phyloP scores from a whole-genome alignment of 1,140 invertebrate species.

The Plutomurus gul region DNA sequence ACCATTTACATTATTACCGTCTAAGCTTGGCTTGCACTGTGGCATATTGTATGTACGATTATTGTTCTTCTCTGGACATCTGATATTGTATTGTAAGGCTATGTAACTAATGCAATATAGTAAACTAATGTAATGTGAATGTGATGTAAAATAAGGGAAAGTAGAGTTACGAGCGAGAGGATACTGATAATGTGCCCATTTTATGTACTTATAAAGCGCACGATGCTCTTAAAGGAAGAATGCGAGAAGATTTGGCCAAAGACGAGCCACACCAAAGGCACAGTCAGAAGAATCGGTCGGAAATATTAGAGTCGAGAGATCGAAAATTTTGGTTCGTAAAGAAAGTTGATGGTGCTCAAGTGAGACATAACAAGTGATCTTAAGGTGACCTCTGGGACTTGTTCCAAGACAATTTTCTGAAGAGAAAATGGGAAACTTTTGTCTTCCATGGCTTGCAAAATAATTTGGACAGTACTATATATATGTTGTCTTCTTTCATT shows the following conservation, averaged over 20 bases:
- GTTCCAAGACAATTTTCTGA: slow-evolving; percentile 49
- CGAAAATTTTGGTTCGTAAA: slow-evolving; percentile 46
- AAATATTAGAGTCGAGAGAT: slow-evolving; percentile 36
- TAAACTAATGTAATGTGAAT: slow-evolving; percentile 10
- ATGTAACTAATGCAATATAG: not conserved
- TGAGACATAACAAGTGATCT: slow-evolving; percentile 52
- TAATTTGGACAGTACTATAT: slow-evolving; percentile 35
- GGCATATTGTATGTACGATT: not conserved
- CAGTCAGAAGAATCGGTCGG: not conserved
- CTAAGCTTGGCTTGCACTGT: not conserved
- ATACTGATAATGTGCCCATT: slow-evolving; percentile 12
- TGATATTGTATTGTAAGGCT: not conserved
- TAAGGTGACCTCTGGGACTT: slow-evolving; percentile 49
- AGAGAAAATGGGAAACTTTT: slow-evolving; percentile 47
- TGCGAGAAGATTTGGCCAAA: not conserved
- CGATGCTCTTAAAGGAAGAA: not conserved
- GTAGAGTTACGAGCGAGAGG: slow-evolving; percentile 2
- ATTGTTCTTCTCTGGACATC: not conserved
- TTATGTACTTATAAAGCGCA: slow-evolving; percentile 11
- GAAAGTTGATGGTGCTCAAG: slow-evolving; percentile 51
- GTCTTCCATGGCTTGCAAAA: slow-evolving; percentile 37
- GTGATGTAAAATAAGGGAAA: slow-evolving; percentile 21
- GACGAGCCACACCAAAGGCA: not conserved
- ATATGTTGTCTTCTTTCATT: not conserved
- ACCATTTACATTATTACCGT: no score